A percentile compares a stretch with the other conserved stretches of the same genome.
These are phyloP conservation scores for Recurvirostra avosetta DNA, from an alignment of 2,113 vertebrate genomes.

Conservation along the genomic window DNA sequence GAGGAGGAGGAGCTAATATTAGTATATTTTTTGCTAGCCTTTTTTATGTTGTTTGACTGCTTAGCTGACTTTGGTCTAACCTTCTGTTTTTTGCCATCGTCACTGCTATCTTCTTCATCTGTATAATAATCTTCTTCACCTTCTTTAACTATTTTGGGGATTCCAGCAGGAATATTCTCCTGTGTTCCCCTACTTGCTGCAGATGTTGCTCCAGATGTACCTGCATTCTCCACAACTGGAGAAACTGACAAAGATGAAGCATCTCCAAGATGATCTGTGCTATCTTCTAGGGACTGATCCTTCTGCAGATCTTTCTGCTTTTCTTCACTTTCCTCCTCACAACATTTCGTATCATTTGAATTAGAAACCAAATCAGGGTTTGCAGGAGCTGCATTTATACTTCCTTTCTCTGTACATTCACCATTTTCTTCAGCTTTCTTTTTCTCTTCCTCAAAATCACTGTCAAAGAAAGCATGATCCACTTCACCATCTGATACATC, in stretches of 20 bases:
- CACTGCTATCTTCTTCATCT: constrained; percentile 80
- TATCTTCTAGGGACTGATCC: neutral
- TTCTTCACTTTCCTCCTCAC: constrained; percentile 45
- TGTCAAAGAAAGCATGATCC: constrained; percentile 96
- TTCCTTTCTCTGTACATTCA: constrained; percentile 5
- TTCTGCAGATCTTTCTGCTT: neutral
- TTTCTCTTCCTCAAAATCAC: constrained; percentile 79
- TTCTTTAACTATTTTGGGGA: constrained; percentile 69
- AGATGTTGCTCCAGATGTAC: constrained; percentile 42
- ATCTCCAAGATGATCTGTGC: neutral
- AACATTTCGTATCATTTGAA: neutral
- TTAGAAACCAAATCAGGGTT: neutral
- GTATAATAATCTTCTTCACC: constrained; percentile 74
- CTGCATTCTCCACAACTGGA: constrained; percentile 12
- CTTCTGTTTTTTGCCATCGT: constrained; percentile 66
- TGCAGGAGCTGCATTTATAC: neutral
- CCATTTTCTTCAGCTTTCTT: constrained; percentile 57
- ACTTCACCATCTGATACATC: constrained; percentile 86
- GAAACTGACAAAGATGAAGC: neutral
- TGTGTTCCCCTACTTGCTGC: constrained; percentile 23
- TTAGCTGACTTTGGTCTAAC: constrained; percentile 64
- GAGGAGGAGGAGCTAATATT: constrained; percentile 66
- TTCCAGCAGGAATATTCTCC: constrained; percentile 44
- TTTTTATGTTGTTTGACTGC: constrained; percentile 70
- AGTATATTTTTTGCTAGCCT: constrained; percentile 66